phyloP scores from a whole-genome alignment of 2,888 invertebrate genomes.

The Drosophila helvetica region DNA sequence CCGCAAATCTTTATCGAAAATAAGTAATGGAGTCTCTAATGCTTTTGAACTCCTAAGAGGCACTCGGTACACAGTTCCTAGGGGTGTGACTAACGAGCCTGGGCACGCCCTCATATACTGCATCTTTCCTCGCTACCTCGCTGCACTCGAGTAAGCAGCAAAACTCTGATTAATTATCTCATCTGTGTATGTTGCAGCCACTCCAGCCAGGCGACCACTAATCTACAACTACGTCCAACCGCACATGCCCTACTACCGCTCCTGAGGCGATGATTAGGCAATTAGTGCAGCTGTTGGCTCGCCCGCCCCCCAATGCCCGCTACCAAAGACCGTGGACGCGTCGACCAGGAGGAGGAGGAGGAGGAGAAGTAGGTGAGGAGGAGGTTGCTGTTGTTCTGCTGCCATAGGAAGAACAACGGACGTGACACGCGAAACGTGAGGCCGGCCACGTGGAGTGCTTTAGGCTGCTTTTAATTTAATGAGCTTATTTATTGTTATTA shows the following conservation, averaged over 20 bases:
- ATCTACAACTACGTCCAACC: constrained; percentile 80
- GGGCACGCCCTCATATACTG: not conserved
- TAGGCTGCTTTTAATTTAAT: constrained; percentile 51
- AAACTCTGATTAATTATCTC: constrained; percentile 16
- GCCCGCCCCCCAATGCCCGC: constrained; percentile 35
- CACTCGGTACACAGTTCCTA: no score
- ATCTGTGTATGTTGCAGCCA: constrained; percentile 52
- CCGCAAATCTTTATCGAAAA: not conserved
- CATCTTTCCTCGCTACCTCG: not conserved
- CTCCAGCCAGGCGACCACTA: constrained; percentile 71
- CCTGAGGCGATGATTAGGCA: constrained; percentile 58
- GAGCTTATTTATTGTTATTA: constrained; percentile 44
- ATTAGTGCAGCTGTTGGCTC: constrained; percentile 53
- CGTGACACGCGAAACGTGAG: constrained; percentile 15
- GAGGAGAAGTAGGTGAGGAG: constrained; percentile 45
- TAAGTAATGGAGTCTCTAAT: not conserved
- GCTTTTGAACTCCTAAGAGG: not conserved
- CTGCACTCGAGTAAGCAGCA: constrained; percentile 3
- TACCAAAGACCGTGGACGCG: constrained; percentile 62
- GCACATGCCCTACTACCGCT: constrained; percentile 74
- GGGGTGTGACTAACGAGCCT: not conserved
- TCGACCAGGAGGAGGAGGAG: constrained; percentile 27
- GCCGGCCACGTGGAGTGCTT: constrained; percentile 52
- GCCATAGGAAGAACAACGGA: constrained; percentile 62
- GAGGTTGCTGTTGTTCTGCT: constrained; percentile 53